Conservation (phyloP, 2,113 vertebrate species). For the Peromyscus polionotus region DNA sequence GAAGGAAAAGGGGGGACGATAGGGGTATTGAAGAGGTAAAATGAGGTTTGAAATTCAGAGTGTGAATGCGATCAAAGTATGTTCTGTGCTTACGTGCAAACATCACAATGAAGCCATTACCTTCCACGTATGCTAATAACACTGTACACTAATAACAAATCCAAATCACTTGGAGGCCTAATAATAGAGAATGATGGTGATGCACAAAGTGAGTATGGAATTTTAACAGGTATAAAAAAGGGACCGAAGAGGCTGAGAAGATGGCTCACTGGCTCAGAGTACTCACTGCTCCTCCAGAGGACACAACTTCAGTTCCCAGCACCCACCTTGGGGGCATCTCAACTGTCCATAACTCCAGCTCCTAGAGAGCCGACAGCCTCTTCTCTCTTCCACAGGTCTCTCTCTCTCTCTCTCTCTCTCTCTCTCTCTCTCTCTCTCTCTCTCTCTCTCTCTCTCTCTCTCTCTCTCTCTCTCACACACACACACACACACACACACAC, state of each 20-base stretch:
- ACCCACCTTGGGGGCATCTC: rapidly evolving
- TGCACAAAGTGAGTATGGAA: background rate
- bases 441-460: background rate
- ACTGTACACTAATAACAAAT: background rate
- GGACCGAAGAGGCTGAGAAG: too few species aligned
- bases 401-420: background rate
- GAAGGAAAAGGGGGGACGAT: too few species aligned
- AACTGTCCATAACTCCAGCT: background rate
- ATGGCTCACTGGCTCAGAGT: too few species aligned
- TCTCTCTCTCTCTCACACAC: background rate
- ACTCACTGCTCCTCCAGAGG: background rate
- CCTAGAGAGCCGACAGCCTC: background rate
- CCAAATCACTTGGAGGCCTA: background rate
- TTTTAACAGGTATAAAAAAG: background rate
- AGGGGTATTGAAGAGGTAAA: background rate
- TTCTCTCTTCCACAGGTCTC: background rate
- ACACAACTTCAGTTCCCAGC: background rate
- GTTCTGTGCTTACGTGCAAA: background rate
- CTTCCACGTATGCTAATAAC: background rate
- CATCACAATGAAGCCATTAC: background rate
- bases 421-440: background rate
- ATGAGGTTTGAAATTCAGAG: background rate
- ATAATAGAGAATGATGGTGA: background rate
- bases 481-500: background rate
- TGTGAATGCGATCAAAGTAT: background rate